Base-by-base conservation (phyloP, 92 coral and sea anemone genomes). In the Porites divaricata region DNA sequence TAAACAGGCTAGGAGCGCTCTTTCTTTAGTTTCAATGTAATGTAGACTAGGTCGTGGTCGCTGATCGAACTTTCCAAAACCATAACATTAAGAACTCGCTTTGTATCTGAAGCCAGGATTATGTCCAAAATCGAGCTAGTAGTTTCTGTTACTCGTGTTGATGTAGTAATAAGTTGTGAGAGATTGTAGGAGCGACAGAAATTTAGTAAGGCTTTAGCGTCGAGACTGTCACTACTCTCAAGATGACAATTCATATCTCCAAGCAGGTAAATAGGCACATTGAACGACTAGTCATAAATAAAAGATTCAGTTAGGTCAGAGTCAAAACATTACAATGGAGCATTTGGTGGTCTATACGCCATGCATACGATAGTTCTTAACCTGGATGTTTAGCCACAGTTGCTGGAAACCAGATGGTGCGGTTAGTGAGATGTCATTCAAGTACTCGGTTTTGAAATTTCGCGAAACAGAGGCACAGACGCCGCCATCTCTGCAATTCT, bases 101-200 rank as follows among this genome's bases (percentile, higher is more conserved):
- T n/a, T n/a, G n/a, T n/a, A n/a, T n/a, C n/a, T n/a, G n/a, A n/a
- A n/a, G n/a, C n/a, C n/a, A n/a, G n/a, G n/a, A n/a, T n/a, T n/a
- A n/a, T n/a, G n/a, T n/a, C n/a, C n/a, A n/a, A n/a, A n/a, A n/a
- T n/a, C 28, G 71, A 67, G n/a, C n/a, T n/a, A n/a, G n/a, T n/a
- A n/a, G n/a, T 41, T 15, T 65, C 90, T 11, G 87, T 74, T 1
- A 75, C 77, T 17, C 89, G 81, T 52, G 89, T 86, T 70, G 86
- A 77, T 63, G 63, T 45, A 15, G 73, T 70, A 51, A 87, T 80
- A 23, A 80, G 86, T 66, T 72, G 80, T 70, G 90, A 24, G 22
- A 87, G 75, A 50, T 87, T 87, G 59, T 81, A 87, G n/a, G n/a
- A n/a, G n/a, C n/a, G n/a, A n/a, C n/a, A n/a, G n/a, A n/a, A n/a